Percentiles rank a stretch among this genome's conserved stretches.
These are phyloP conservation scores for Neria commutata DNA, from an alignment of 2,888 invertebrate genomes.

Conservation along the genomic window DNA sequence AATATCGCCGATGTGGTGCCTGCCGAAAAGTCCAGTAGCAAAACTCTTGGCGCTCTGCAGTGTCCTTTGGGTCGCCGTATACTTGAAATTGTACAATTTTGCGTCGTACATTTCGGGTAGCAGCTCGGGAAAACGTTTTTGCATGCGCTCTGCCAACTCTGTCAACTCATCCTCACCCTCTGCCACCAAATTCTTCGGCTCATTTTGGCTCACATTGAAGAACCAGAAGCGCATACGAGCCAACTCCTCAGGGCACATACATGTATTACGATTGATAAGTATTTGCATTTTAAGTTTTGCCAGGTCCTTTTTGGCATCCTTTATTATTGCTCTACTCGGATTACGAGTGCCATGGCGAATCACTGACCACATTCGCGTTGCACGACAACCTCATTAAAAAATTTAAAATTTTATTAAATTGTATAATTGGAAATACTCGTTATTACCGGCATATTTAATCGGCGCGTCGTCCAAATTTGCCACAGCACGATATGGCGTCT, in stretches of 20 bases:
- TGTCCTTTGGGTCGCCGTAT: conserved; percentile 78
- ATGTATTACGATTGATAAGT: conserved; percentile 59
- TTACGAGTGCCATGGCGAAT: conserved; percentile 80
- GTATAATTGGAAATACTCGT: neutral
- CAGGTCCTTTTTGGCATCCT: conserved; percentile 64
- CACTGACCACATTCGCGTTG: conserved; percentile 75
- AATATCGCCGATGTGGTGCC: conserved; percentile 67
- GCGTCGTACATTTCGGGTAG: conserved; percentile 68
- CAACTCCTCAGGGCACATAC: conserved; percentile 63
- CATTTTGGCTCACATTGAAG: conserved; percentile 62
- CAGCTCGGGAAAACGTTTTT: conserved; percentile 71
- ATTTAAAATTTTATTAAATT: neutral
- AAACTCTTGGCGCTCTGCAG: conserved; percentile 77
- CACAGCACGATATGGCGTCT: conserved; percentile 76
- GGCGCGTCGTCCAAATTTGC: conserved; percentile 69
- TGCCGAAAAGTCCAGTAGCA: conserved; percentile 76
- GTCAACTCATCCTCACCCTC: conserved; percentile 81
- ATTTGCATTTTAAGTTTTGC: conserved; percentile 52
- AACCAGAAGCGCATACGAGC: conserved; percentile 68
- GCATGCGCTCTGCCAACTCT: conserved; percentile 75
- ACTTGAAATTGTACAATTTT: conserved; percentile 69
- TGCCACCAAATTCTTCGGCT: conserved; percentile 69
- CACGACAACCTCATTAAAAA: conserved; percentile 66
- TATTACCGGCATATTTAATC: conserved; percentile 67
- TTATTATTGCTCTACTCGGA: conserved; percentile 68